A percentile compares a stretch with the other conserved stretches of the same genome.
Evolutionary conservation across 2,797 vertebrate genomes (phyloP).

Genomic region (Liasis olivaceus): DNA sequence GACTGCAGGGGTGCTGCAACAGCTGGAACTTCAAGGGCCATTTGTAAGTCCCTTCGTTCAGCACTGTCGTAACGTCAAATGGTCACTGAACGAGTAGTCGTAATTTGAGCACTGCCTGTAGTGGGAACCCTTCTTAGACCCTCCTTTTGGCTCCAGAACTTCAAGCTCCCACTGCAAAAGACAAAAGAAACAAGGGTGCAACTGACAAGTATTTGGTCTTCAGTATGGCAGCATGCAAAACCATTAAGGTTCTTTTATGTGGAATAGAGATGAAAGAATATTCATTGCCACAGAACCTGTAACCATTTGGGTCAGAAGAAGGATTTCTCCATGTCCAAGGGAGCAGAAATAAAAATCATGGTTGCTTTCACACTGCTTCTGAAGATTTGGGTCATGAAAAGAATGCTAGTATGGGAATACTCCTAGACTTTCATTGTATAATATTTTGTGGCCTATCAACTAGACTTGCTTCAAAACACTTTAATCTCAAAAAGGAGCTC

Average conservation of each 20-base stretch:
- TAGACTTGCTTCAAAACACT: neutral
- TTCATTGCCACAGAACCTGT: no score
- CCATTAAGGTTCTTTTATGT: neutral
- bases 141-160: neutral
- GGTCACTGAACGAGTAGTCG: neutral
- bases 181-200: neutral
- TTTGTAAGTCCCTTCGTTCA: neutral
- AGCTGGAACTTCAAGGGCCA: neutral
- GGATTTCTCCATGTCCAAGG: neutral
- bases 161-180: neutral
- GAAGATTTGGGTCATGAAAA: neutral
- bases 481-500: neutral
- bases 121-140: neutral
- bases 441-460: neutral
- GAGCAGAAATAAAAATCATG: neutral
- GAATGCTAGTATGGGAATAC: neutral
- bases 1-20: neutral
- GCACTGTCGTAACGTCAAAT: neutral
- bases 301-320: neutral
- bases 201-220: neutral
- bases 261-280: neutral
- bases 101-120: neutral
- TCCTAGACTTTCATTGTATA: neutral
- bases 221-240: neutral
- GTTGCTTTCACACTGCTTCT: neutral